phyloP scores from a whole-genome alignment of 2,797 vertebrate species.

The Acanthurus lineatus region DNA sequence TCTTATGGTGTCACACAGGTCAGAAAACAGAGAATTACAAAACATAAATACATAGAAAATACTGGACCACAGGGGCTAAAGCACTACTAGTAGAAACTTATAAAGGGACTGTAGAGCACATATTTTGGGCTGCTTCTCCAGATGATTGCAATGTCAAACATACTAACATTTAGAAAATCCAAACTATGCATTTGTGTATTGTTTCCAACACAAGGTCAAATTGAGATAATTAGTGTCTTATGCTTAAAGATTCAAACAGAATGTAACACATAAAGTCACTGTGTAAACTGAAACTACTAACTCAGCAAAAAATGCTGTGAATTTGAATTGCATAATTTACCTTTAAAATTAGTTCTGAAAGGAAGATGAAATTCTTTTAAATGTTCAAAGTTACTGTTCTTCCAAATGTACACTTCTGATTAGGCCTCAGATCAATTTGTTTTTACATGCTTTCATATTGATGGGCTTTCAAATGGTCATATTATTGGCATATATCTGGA shows the following conservation, averaged over 20 bases:
- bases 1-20: constrained; percentile 62
- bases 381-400: constrained; percentile 11
- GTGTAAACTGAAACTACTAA: too few species aligned
- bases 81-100: constrained; percentile 21
- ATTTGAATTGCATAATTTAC: neutral
- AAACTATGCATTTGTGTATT: constrained; percentile 12
- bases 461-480: too few species aligned
- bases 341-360: constrained; percentile 10
- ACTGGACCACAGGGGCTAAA: constrained; percentile 45
- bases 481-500: too few species aligned
- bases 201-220: constrained; percentile 17
- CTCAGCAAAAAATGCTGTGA: too few species aligned
- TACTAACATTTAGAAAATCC: neutral
- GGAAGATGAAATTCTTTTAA: neutral
- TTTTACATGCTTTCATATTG: too few species aligned
- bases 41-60: constrained; percentile 78
- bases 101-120: constrained; percentile 19
- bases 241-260: neutral
- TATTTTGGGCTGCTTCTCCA: constrained; percentile 21
- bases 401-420: neutral
- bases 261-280: too few species aligned
- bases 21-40: constrained; percentile 73
- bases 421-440: neutral
- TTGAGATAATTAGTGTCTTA: constrained; percentile 23
- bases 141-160: constrained; percentile 11